Evolutionary conservation across 2,888 invertebrate genomes (phyloP).

Genomic region (Hoplodrina blanda): DNA sequence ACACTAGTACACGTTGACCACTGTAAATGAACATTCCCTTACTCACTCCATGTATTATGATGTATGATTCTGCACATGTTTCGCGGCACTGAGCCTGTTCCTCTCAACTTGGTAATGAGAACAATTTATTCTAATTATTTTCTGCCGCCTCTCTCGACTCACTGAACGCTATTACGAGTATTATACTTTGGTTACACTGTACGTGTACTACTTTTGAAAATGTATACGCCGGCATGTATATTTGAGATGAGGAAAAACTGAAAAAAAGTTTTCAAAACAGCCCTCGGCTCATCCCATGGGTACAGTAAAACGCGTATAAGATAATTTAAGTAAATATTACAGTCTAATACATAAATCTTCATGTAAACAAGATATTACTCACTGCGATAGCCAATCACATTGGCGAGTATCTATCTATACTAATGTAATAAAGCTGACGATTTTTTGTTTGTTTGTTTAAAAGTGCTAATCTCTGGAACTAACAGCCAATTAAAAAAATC

Average conservation of each 20-base stretch:
- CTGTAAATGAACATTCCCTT: slow-evolving; percentile 42
- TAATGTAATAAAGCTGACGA: too few relatives aligned
- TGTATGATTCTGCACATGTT: slow-evolving; percentile 69
- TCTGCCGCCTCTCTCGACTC: slow-evolving; percentile 55
- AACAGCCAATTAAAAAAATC: too few relatives aligned
- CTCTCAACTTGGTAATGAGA: slow-evolving; percentile 73
- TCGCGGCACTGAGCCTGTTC: slow-evolving; percentile 61
- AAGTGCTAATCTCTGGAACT: too few relatives aligned
- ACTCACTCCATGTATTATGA: slow-evolving; percentile 65
- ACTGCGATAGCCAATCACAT: too few relatives aligned
- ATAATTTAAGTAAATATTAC: slow-evolving; percentile 11
- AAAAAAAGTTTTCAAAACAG: slow-evolving; percentile 17
- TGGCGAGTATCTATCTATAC: too few relatives aligned
- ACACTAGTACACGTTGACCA: neutral
- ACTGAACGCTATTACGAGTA: slow-evolving; percentile 63
- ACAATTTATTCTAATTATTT: slow-evolving; percentile 76
- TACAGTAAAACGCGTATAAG: slow-evolving; percentile 4
- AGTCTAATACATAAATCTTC: slow-evolving; percentile 3
- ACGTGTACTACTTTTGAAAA: slow-evolving; percentile 18
- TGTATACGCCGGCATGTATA: neutral
- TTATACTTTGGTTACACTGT: slow-evolving; percentile 52
- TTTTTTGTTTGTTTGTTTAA: too few relatives aligned
- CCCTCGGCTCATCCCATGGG: slow-evolving; percentile 3
- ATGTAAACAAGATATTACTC: neutral
- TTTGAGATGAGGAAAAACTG: slow-evolving; percentile 16